Evolutionary conservation across 2,797 vertebrate genomes (phyloP).

Genomic region (Xiphophorus birchmanni): DNA sequence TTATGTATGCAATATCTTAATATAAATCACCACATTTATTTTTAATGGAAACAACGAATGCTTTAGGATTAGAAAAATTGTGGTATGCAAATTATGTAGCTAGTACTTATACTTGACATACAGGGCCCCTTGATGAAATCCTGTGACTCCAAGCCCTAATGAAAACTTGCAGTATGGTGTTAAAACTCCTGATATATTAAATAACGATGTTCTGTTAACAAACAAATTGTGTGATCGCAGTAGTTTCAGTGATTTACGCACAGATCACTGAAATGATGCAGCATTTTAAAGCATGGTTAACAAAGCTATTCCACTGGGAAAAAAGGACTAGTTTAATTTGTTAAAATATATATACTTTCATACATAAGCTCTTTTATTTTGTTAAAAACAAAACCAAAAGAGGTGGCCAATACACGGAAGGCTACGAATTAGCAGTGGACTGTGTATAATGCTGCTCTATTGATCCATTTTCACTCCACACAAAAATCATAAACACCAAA

Average conservation of each 20-base stretch:
- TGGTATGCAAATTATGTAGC: neutral
- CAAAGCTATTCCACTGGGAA: neutral
- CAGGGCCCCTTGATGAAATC: conserved; percentile 36
- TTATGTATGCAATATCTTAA: neutral
- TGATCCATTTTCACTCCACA: neutral
- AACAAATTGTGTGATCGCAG: neutral
- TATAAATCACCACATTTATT: neutral
- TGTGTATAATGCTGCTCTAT: neutral
- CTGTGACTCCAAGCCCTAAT: conserved; percentile 35
- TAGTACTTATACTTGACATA: conserved; percentile 9
- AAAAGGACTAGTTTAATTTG: too few species aligned
- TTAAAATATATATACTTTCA: too few species aligned
- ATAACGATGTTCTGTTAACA: neutral
- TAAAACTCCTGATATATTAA: neutral
- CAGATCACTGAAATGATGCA: conserved; percentile 25
- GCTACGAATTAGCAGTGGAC: conserved; percentile 13
- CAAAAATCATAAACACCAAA: neutral
- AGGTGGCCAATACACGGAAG: conserved; percentile 16
- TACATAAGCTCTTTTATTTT: too few species aligned
- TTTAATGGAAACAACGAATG: neutral
- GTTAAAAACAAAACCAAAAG: conserved; percentile 2
- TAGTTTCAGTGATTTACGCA: neutral
- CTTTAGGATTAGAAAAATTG: neutral
- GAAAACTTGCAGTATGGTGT: neutral
- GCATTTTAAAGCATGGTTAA: conserved; percentile 11